phyloP scores from a whole-genome alignment of 2,888 invertebrate species.

The Dicycla oo region DNA sequence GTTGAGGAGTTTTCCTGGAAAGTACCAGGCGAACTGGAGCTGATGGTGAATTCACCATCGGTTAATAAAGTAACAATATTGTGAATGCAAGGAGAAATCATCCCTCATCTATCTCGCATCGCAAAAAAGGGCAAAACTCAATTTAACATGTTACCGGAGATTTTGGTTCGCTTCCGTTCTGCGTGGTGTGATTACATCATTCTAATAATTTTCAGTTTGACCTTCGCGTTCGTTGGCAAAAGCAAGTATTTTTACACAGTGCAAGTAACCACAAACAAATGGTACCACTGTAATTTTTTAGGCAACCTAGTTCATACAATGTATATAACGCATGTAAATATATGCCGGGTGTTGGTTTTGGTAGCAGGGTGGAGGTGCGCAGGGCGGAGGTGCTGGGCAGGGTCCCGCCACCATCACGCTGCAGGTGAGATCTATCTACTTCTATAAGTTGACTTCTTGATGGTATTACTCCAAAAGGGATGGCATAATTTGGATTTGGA shows the following conservation, averaged over 20 bases:
- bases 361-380: slow-evolving; percentile 80
- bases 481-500: not conserved
- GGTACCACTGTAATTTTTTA: too few species aligned
- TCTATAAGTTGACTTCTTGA: not conserved
- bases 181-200: not conserved
- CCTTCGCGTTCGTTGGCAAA: too few species aligned
- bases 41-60: too few species aligned
- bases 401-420: slow-evolving; percentile 86
- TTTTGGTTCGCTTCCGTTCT: not conserved
- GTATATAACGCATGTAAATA: slow-evolving; percentile 66
- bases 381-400: slow-evolving; percentile 73
- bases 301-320: too few species aligned
- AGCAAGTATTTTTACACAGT: not conserved
- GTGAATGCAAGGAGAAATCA: not conserved
- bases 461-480: not conserved
- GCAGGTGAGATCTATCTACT: slow-evolving; percentile 77
- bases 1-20: too few species aligned
- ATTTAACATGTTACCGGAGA: not conserved
- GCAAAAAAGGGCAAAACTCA: too few species aligned
- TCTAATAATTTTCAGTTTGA: not conserved
- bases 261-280: too few species aligned
- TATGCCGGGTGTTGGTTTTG: slow-evolving; percentile 78
- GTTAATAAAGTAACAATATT: not conserved
- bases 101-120: not conserved
- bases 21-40: too few species aligned